Conservation (phyloP, 2,797 vertebrate species). For the Lepilemur ruficaudatus region DNA sequence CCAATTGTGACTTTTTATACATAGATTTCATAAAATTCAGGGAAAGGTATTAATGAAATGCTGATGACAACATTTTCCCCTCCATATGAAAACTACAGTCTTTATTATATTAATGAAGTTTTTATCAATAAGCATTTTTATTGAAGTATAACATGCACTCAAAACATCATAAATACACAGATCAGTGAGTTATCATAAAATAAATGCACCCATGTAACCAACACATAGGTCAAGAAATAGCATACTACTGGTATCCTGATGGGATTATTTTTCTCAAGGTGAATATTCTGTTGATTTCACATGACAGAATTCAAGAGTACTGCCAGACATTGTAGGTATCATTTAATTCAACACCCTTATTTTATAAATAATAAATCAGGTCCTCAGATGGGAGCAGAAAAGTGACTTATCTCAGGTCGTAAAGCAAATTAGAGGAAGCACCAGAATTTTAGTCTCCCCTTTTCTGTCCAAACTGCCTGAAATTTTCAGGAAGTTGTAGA, state of each 20-base stretch:
- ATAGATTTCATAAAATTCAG: not conserved
- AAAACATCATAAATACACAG: not conserved
- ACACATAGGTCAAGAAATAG: not conserved
- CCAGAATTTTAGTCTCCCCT: not conserved
- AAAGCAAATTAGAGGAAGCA: not conserved
- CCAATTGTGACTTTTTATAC: not conserved
- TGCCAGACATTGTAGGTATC: not conserved
- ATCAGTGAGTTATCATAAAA: not conserved
- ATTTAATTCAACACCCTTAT: not conserved
- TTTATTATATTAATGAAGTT: not conserved
- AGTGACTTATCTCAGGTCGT: not conserved
- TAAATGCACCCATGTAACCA: not conserved
- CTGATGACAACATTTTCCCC: not conserved
- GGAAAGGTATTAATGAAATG: not conserved
- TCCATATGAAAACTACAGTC: not conserved
- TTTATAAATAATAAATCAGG: constrained; percentile 41
- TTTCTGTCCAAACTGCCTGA: not conserved
- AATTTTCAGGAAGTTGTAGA: not conserved
- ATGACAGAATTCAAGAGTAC: not conserved
- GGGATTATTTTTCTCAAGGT: not conserved
- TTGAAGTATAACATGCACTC: not conserved
- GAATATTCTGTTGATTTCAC: not conserved
- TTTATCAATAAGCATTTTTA: constrained; percentile 15
- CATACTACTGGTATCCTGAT: not conserved
- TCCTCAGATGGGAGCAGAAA: not conserved